phyloP scores from a whole-genome alignment of 2,113 vertebrate genomes.

The Rhynchopsitta pachyrhyncha region DNA sequence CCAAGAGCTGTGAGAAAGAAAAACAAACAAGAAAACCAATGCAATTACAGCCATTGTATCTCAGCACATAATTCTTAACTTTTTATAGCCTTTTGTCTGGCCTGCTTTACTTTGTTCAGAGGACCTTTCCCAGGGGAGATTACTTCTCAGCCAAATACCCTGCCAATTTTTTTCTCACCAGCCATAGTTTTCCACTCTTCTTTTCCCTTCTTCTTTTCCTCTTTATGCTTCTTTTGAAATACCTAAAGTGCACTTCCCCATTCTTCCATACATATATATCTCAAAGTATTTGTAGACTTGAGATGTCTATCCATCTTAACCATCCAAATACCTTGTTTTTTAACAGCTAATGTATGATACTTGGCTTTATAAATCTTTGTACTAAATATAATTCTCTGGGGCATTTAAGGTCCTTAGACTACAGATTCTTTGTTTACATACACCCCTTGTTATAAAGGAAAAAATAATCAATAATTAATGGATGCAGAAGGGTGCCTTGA shows the following conservation, averaged over 20 bases:
- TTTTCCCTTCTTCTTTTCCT: not conserved
- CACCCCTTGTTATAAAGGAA: not conserved
- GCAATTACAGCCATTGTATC: not conserved
- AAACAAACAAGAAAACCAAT: not conserved
- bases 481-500: conserved; percentile 1
- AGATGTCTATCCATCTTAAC: not conserved
- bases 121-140: not conserved
- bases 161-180: not conserved
- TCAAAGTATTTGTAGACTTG: not conserved
- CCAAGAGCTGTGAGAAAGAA: not conserved
- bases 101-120: not conserved
- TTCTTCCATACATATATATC: not conserved
- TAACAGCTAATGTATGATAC: not conserved
- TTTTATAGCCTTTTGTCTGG: not conserved
- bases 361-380: not conserved
- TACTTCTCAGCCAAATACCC: not conserved
- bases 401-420: not conserved
- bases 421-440: conserved; percentile 11
- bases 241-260: not conserved
- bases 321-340: not conserved
- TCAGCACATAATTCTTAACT: not conserved
- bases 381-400: not conserved
- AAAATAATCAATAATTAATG: not conserved
- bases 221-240: not conserved
- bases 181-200: not conserved